Evolutionary conservation across 2,113 vertebrate genomes (phyloP).

Genomic region (Origma solitaria): DNA sequence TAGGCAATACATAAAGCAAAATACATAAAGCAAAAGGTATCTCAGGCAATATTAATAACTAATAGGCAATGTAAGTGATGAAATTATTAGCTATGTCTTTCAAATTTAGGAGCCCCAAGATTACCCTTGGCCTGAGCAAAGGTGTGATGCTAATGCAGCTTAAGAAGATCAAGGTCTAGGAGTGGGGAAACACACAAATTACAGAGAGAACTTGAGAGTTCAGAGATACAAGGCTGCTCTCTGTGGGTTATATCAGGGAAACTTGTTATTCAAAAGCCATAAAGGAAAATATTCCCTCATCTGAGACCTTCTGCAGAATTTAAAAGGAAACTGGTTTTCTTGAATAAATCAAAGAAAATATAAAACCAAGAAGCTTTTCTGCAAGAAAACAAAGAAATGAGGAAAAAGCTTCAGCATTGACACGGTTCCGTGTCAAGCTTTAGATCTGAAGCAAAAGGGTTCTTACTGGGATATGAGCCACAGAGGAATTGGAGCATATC

Average conservation of each 20-base stretch:
- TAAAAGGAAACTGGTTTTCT: slow-evolving; percentile 9
- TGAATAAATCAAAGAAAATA: slow-evolving; percentile 10
- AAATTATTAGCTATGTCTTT: not conserved
- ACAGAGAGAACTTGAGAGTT: not conserved
- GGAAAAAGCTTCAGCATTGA: not conserved
- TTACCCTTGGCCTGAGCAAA: not conserved
- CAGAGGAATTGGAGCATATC: slow-evolving; percentile 8
- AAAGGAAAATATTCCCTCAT: slow-evolving; percentile 21
- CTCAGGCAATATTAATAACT: not conserved
- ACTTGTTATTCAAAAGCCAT: not conserved
- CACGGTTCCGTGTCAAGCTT: not conserved
- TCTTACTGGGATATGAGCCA: slow-evolving; percentile 9
- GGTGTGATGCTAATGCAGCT: not conserved
- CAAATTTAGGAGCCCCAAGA: not conserved
- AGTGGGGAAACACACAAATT: not conserved
- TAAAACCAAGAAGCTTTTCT: not conserved
- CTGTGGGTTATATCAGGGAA: not conserved
- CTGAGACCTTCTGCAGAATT: not conserved
- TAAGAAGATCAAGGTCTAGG: not conserved
- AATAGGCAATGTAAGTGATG: not conserved
- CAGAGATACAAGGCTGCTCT: not conserved
- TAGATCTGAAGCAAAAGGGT: not conserved
- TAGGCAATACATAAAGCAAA: not conserved
- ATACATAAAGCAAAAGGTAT: not conserved
- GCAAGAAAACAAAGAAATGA: slow-evolving; percentile 7